Conservation (phyloP, 30 jellyfish, hydroid and myxozoan species). For the Cassiopea andromeda region DNA sequence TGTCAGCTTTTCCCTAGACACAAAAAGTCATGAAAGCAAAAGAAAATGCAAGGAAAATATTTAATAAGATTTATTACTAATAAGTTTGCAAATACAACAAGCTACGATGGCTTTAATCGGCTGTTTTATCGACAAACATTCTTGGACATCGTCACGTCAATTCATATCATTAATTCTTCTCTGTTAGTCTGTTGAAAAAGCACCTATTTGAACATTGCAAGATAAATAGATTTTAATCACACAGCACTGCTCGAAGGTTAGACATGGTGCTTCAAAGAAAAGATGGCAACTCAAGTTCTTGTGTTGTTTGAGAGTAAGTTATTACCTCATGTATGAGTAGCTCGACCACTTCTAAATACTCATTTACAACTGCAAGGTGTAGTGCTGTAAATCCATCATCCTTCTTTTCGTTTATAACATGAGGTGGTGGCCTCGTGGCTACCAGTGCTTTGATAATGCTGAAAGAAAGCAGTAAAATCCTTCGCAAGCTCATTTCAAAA, state of each 20-base stretch:
- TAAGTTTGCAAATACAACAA: no score
- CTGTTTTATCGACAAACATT: no score
- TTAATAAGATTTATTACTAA: neutral
- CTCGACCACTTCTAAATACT: conserved; percentile 90
- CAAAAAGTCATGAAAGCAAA: neutral
- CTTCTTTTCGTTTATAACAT: conserved; percentile 24
- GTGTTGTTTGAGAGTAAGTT: neutral
- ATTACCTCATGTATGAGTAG: conserved; percentile 71
- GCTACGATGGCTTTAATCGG: no score
- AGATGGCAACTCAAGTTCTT: neutral
- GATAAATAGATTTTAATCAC: no score
- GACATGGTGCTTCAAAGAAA: neutral
- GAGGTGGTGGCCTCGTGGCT: neutral
- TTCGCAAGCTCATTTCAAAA: conserved; percentile 76
- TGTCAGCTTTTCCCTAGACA: conserved; percentile 81
- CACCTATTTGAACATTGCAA: no score
- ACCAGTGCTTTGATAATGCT: neutral
- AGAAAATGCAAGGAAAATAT: neutral
- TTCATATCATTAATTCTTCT: no score
- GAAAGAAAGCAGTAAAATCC: neutral
- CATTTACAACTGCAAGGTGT: conserved; percentile 12
- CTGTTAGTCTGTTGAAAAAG: no score
- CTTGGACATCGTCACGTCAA: no score
- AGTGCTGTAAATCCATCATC: conserved; percentile 47
- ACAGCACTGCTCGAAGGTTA: no score